phyloP scores from a whole-genome alignment of 1,140 invertebrate genomes.

The Drosophila ohnishii region DNA sequence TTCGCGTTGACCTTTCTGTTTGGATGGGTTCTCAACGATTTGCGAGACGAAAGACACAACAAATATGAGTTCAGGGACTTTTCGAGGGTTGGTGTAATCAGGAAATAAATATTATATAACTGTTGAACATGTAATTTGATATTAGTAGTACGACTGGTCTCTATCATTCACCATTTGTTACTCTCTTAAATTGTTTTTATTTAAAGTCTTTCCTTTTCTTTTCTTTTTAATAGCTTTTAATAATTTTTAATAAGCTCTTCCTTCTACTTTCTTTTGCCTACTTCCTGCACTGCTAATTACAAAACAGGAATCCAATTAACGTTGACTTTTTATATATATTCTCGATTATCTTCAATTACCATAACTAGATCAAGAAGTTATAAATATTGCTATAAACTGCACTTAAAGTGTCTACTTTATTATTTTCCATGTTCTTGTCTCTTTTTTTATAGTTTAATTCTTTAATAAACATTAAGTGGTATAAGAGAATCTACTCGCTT shows the following conservation, averaged over 20 bases:
- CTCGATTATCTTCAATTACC: slow-evolving; percentile 27
- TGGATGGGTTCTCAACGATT: slow-evolving; percentile 26
- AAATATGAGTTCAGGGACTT: slow-evolving; percentile 1
- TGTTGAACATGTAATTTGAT: not conserved
- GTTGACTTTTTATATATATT: slow-evolving; percentile 8
- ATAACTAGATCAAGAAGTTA: slow-evolving; percentile 37
- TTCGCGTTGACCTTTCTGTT: slow-evolving; percentile 42
- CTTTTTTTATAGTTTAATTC: slow-evolving; percentile 6
- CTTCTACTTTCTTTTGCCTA: slow-evolving; percentile 17
- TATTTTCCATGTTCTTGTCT: slow-evolving; percentile 6
- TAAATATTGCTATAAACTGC: slow-evolving; percentile 8
- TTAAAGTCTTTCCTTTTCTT: not conserved
- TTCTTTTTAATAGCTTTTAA: slow-evolving; percentile 1
- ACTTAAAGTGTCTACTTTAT: slow-evolving; percentile 17
- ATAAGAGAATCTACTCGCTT: not conserved
- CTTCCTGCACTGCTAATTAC: slow-evolving; percentile 27
- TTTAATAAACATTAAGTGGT: slow-evolving; percentile 20
- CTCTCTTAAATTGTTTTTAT: not conserved
- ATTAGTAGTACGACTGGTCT: not conserved
- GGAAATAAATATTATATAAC: slow-evolving; percentile 6
- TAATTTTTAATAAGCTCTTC: slow-evolving; percentile 23
- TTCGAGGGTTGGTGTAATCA: not conserved
- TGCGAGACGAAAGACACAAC: not conserved
- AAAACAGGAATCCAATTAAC: slow-evolving; percentile 21
- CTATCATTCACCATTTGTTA: not conserved